Evolutionary conservation across 1,140 invertebrate species (phyloP).

Genomic region (Asbolus verrucosus): DNA sequence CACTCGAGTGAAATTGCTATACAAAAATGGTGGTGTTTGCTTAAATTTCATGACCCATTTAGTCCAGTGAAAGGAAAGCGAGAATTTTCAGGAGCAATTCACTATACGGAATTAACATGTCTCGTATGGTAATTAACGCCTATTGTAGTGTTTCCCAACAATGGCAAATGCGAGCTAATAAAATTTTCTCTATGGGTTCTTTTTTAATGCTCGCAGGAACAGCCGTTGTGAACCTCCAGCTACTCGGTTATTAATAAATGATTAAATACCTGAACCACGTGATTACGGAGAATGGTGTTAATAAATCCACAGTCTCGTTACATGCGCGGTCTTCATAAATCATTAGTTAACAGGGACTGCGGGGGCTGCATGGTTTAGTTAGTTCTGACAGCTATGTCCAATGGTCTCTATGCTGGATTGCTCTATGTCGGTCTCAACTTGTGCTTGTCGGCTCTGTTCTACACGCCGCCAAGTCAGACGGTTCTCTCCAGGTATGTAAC

Average conservation of each 20-base stretch:
- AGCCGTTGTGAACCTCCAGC: neutral
- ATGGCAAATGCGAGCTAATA: conserved; percentile 5
- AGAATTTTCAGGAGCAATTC: conserved; percentile 20
- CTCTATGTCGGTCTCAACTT: conserved; percentile 17
- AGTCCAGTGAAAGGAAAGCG: conserved; percentile 35
- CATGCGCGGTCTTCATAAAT: conserved; percentile 43
- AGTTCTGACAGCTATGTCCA: conserved; percentile 38
- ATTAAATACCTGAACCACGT: conserved; percentile 42
- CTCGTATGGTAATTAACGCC: conserved; percentile 30
- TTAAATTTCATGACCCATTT: conserved; percentile 43
- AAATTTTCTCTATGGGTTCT: conserved; percentile 3
- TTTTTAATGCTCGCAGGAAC: conserved; percentile 9
- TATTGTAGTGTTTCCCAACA: conserved; percentile 12
- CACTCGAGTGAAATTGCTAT: conserved; percentile 33
- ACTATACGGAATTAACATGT: conserved; percentile 12
- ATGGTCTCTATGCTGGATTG: conserved; percentile 26
- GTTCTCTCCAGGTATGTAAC: conserved; percentile 14
- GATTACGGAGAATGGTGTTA: conserved; percentile 39
- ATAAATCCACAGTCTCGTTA: conserved; percentile 44
- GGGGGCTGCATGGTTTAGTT: conserved; percentile 40
- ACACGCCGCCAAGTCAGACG: conserved; percentile 22
- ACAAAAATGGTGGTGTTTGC: conserved; percentile 40
- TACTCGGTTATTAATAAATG: conserved; percentile 43
- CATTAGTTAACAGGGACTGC: conserved; percentile 40
- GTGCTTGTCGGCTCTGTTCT: too few species aligned